These are phyloP conservation scores for Thripadectes ignobilis DNA, from an alignment of 2,797 vertebrate genomes.

Conservation along the genomic window DNA sequence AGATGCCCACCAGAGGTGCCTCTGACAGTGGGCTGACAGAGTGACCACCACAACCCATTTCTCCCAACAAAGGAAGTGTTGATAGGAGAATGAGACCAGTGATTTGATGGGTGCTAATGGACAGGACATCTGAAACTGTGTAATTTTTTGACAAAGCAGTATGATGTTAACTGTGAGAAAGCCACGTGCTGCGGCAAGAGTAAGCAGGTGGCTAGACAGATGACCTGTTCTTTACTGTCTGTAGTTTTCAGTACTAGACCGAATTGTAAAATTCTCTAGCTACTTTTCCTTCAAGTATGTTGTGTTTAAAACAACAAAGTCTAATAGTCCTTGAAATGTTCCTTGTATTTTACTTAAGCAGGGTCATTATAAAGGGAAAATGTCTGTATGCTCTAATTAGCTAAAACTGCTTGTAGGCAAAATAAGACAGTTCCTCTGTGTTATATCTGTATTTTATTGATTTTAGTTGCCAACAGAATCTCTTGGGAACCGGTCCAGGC, in stretches of 20 bases:
- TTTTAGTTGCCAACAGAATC: not conserved
- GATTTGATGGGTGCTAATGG: not conserved
- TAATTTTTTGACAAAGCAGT: not conserved
- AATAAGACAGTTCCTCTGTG: not conserved
- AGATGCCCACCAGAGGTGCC: not conserved
- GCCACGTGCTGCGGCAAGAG: not conserved
- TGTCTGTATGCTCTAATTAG: not conserved
- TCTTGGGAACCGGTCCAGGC: not conserved
- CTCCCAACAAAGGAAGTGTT: not conserved
- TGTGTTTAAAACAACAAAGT: not conserved
- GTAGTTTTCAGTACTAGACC: not conserved
- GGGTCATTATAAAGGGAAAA: not conserved
- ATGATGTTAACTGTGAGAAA: not conserved
- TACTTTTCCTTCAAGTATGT: not conserved
- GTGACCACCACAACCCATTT: not conserved
- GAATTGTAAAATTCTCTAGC: not conserved
- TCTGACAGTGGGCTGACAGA: not conserved
- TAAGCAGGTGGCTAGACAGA: not conserved
- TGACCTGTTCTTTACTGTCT: not conserved
- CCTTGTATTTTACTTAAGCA: not conserved
- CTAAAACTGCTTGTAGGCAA: not conserved
- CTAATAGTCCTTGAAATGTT: not conserved
- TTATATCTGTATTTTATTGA: not conserved
- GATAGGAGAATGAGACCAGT: not conserved
- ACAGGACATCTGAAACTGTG: not conserved